Evolutionary conservation across 2,888 invertebrate genomes (phyloP).

Genomic region (Hartigia nigra): DNA sequence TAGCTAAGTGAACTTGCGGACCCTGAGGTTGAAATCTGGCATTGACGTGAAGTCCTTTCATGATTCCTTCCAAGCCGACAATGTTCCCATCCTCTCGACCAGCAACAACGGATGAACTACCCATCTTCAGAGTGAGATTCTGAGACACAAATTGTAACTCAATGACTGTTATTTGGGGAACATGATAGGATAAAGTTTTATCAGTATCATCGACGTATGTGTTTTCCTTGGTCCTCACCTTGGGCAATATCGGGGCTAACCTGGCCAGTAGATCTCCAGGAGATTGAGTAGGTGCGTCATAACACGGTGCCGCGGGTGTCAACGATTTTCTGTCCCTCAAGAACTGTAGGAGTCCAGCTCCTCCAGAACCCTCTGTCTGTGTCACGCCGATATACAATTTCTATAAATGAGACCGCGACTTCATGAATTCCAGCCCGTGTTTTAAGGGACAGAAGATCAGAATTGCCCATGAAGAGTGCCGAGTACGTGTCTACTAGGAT

Average conservation of each 20-base stretch:
- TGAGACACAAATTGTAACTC: slow-evolving; percentile 59
- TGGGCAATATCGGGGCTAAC: slow-evolving; percentile 83
- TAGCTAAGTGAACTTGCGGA: slow-evolving; percentile 50
- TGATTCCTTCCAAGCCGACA: slow-evolving; percentile 77
- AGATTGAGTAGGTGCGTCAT: slow-evolving; percentile 39
- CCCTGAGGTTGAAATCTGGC: slow-evolving; percentile 55
- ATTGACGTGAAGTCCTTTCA: slow-evolving; percentile 74
- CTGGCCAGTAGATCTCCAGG: slow-evolving; percentile 64
- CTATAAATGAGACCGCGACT: slow-evolving; percentile 65
- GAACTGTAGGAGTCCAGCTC: slow-evolving; percentile 59
- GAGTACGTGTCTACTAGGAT: background rate
- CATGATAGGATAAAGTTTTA: background rate
- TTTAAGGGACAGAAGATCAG: slow-evolving; percentile 44
- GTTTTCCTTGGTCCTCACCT: slow-evolving; percentile 66
- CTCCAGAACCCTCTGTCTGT: slow-evolving; percentile 69
- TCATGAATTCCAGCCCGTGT: slow-evolving; percentile 35
- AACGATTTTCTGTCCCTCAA: slow-evolving; percentile 58
- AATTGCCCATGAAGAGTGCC: slow-evolving; percentile 24
- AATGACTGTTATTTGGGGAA: background rate
- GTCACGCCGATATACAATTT: slow-evolving; percentile 75
- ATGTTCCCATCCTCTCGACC: slow-evolving; percentile 75
- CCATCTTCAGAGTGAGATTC: slow-evolving; percentile 80
- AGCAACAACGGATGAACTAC: slow-evolving; percentile 77
- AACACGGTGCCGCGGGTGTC: slow-evolving; percentile 35
- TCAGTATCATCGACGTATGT: background rate